phyloP scores from a whole-genome alignment of 2,888 invertebrate genomes.

The Drosophila helvetica region DNA sequence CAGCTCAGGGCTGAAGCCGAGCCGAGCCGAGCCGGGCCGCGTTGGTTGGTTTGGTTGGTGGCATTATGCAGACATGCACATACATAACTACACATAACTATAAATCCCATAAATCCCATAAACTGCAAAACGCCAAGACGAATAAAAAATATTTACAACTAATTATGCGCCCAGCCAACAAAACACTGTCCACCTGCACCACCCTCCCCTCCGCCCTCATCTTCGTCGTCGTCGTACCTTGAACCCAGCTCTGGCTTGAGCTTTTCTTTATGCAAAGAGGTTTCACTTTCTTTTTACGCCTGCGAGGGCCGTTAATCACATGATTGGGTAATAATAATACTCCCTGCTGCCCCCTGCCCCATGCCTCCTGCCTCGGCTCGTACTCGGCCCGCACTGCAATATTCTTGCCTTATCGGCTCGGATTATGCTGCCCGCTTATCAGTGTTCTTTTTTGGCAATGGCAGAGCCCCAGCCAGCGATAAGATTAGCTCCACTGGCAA shows the following conservation, averaged over 20 bases:
- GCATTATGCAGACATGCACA: slow-evolving; percentile 11
- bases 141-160: slow-evolving; percentile 43
- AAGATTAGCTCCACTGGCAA: slow-evolving; percentile 30
- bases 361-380: too few relatives aligned
- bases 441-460: slow-evolving; percentile 32
- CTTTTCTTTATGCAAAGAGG: slow-evolving; percentile 39
- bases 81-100: not conserved
- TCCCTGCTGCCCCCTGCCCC: slow-evolving; percentile 36
- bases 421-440: slow-evolving; percentile 41
- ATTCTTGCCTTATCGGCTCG: slow-evolving; percentile 49
- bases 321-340: slow-evolving; percentile 63
- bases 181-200: slow-evolving; percentile 11
- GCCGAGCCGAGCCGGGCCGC: too few relatives aligned
- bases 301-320: slow-evolving; percentile 54
- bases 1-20: not conserved
- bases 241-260: slow-evolving; percentile 30
- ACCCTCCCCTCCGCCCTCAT: slow-evolving; percentile 24
- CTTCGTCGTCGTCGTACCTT: slow-evolving; percentile 31
- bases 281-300: slow-evolving; percentile 47
- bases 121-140: slow-evolving; percentile 19
- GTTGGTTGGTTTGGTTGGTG: not conserved
- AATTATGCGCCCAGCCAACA: slow-evolving; percentile 40
- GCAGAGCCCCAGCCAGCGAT: slow-evolving; percentile 7
- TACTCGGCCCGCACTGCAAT: slow-evolving; percentile 2
- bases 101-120: slow-evolving; percentile 38